These are phyloP conservation scores for Chromobotia macracanthus DNA, from an alignment of 2,797 vertebrate species.

Conservation along the genomic window DNA sequence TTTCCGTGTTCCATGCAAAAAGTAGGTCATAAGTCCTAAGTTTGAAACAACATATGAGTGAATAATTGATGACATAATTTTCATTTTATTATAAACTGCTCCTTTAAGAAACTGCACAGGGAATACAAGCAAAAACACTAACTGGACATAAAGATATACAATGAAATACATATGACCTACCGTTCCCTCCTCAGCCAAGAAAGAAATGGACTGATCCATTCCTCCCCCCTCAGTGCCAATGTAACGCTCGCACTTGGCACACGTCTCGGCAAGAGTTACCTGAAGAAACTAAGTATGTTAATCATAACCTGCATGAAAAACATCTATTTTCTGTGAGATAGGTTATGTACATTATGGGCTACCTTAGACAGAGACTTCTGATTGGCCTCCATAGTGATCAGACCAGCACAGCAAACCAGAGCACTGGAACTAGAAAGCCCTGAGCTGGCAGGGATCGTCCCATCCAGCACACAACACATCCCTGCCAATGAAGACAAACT, in stretches of 20 bases:
- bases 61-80: too few relatives aligned
- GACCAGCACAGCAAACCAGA: constrained; percentile 92
- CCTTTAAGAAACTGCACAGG: neutral
- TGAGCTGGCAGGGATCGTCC: constrained; percentile 91
- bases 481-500: constrained; percentile 78
- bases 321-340: neutral
- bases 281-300: constrained; percentile 65
- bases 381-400: constrained; percentile 87
- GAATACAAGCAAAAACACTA: neutral
- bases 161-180: constrained; percentile 69
- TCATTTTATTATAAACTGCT: too few relatives aligned
- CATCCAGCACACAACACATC: constrained; percentile 92
- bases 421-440: constrained; percentile 97
- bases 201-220: constrained; percentile 98
- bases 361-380: constrained; percentile 91
- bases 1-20: too few relatives aligned
- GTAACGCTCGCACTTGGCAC: constrained; percentile 88
- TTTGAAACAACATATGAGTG: too few relatives aligned
- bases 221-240: constrained; percentile 96
- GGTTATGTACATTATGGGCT: constrained; percentile 51
- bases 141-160: constrained; percentile 21
- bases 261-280: constrained; percentile 92
- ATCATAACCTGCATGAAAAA: neutral
- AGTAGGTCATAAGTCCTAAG: too few relatives aligned
- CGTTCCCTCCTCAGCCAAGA: constrained; percentile 92